phyloP scores from a whole-genome alignment of 2,113 vertebrate genomes.

The Pelecanoides urinatrix region DNA sequence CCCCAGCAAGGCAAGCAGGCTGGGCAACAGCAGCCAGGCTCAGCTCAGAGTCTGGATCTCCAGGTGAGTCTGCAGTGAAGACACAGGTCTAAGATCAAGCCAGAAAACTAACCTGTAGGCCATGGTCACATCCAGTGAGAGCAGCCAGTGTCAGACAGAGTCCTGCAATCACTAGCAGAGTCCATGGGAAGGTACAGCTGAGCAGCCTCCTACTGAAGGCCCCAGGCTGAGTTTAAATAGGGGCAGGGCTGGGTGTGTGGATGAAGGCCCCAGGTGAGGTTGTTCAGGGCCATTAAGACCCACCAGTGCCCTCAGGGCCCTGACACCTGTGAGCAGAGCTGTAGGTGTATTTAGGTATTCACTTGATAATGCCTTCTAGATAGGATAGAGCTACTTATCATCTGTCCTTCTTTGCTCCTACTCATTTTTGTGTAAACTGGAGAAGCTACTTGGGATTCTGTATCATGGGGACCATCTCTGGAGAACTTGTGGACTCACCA shows the following conservation, averaged over 20 bases:
- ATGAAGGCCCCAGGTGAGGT: not conserved
- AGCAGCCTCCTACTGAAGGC: too few relatives aligned
- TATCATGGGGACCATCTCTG: too few relatives aligned
- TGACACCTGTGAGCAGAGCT: not conserved
- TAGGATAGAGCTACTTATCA: not conserved
- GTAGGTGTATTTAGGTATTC: not conserved
- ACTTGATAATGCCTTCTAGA: not conserved
- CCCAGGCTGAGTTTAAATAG: not conserved
- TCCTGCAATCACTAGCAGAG: not conserved
- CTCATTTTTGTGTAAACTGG: not conserved
- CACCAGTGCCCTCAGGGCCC: not conserved
- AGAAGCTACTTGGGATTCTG: not conserved
- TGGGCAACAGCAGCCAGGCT: not conserved
- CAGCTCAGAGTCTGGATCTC: not conserved
- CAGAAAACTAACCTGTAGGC: not conserved
- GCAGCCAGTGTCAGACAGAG: not conserved
- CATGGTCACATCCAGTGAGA: rapidly evolving
- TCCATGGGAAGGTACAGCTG: rapidly evolving
- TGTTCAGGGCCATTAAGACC: not conserved
- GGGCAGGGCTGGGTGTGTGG: too few relatives aligned
- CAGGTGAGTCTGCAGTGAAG: not conserved
- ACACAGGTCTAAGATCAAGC: not conserved
- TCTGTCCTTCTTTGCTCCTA: not conserved
- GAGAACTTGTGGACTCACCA: not conserved
- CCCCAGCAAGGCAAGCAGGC: rapidly evolving